A percentile compares a stretch with the other conserved stretches of the same genome.
Conservation (phyloP, 2,888 invertebrate genomes). For the Amiota communis region DNA sequence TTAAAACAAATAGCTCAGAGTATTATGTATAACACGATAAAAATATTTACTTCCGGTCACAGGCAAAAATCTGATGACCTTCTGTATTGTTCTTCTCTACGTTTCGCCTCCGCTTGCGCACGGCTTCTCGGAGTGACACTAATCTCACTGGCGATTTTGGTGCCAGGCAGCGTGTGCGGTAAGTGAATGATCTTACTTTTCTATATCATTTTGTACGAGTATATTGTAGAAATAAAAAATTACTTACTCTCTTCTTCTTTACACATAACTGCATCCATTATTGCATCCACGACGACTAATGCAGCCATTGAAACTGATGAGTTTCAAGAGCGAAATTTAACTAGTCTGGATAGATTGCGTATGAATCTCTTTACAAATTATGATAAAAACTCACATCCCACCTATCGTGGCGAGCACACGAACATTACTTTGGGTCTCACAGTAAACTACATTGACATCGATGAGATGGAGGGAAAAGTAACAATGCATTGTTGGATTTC, state of each 20-base stretch:
- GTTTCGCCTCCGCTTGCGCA: conserved; percentile 17
- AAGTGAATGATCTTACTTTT: conserved; percentile 38
- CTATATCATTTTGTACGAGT: neutral
- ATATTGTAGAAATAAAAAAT: neutral
- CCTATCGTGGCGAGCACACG: conserved; percentile 59
- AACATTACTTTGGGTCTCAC: conserved; percentile 74
- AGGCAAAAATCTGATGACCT: conserved; percentile 35
- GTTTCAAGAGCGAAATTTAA: conserved; percentile 45
- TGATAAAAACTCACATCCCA: conserved; percentile 69
- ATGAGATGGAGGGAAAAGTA: conserved; percentile 78
- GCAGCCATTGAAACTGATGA: conserved; percentile 18
- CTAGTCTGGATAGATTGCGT: conserved; percentile 56
- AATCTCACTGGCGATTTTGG: conserved; percentile 43
- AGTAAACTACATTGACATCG: conserved; percentile 79
- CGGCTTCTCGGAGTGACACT: conserved; percentile 36
- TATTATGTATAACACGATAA: conserved; percentile 61
- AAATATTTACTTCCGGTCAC: conserved; percentile 62
- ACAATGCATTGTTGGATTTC: conserved; percentile 77
- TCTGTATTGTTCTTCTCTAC: neutral
- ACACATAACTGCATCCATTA: too few relatives aligned
- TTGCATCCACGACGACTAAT: too few relatives aligned
- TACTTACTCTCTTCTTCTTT: too few relatives aligned
- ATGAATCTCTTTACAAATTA: conserved; percentile 75
- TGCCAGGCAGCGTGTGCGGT: conserved; percentile 57
- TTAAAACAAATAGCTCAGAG: conserved; percentile 26